Evolutionary conservation across 2,113 vertebrate species (phyloP), one percentile per base, ranked within the genome.

Genomic region (Chloropsis hardwickii): DNA sequence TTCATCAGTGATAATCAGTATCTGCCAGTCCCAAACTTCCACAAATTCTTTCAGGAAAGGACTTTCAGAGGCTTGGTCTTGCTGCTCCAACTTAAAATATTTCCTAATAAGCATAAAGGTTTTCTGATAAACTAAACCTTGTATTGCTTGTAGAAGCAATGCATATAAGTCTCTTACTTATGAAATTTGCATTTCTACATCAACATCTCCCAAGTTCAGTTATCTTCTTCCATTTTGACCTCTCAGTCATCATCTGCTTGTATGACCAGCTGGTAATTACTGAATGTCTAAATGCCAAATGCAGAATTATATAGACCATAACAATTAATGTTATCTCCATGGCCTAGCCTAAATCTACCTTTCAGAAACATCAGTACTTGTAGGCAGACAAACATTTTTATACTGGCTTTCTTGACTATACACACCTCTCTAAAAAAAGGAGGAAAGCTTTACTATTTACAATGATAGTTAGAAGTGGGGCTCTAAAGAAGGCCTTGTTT

Each of bases 251-350:
- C 19, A 50, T 31, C 42, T 61, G 19, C 31, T 93, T 27, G 58
- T 77, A 54, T 0, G 1, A 90, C 5, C 24, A 66, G 22, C 10
- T 25, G 54, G 5, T 22, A 47, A 86, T 16, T n/a, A 67, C 17
- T 23, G 29, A n/a, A 76, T 71, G 80, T 66, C 44, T 67, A 62
- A 60, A 44, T 39, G 39, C 13, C 57, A 74, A 62, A 66, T 33
- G 11, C 2, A 51, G 25, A 28, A 48, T 23, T 19, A 81, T 25
- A 57, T 1, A 58, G 22, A 53, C 7, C 0, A 1, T 10, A 37
- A 18, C 18, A 44, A 27, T 40, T 77, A 87, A 69, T 0, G 0
- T 39, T 44, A 24, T 33, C 15, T 54, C 42, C 57, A 40, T 0
- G 9, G 22, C 25, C 16, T 86, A 73, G 33, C 31, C 25, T 77